phyloP scores from a whole-genome alignment of 2,797 vertebrate species.

The Novumbra hubbsi region DNA sequence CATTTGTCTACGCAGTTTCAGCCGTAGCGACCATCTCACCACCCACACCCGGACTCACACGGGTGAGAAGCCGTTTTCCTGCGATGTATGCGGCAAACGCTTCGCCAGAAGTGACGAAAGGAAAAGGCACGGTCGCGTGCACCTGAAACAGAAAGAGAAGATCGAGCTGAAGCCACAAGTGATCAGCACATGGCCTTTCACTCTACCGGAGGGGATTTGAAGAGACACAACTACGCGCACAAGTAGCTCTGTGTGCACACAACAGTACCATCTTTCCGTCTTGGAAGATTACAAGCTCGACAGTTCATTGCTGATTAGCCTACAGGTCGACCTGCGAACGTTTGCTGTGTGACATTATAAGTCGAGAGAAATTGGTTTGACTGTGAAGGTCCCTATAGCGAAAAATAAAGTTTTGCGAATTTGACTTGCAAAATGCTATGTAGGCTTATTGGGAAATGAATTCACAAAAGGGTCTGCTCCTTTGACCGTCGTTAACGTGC shows the following conservation, averaged over 20 bases:
- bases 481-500: slow-evolving; percentile 50
- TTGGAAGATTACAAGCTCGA: slow-evolving; percentile 70
- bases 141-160: slow-evolving; percentile 94
- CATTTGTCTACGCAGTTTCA: slow-evolving; percentile 96
- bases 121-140: slow-evolving; percentile 94
- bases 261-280: slow-evolving; percentile 72
- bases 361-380: slow-evolving; percentile 47
- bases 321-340: slow-evolving; percentile 53
- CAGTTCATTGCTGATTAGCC: slow-evolving; percentile 51
- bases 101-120: slow-evolving; percentile 94
- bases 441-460: slow-evolving; percentile 28
- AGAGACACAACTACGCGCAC: slow-evolving; percentile 9
- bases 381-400: slow-evolving; percentile 42
- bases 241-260: slow-evolving; percentile 12
- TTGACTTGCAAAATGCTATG: slow-evolving; percentile 30
- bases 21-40: slow-evolving; percentile 97
- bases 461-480: slow-evolving; percentile 42
- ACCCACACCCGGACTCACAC: slow-evolving; percentile 98
- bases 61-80: slow-evolving; percentile 96
- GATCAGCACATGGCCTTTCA: slow-evolving; percentile 72
- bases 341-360: slow-evolving; percentile 32
- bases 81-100: slow-evolving; percentile 93
- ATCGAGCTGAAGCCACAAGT: slow-evolving; percentile 91
- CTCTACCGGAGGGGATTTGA: slow-evolving; percentile 80
- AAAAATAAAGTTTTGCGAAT: slow-evolving; percentile 42